Conservation (phyloP, 2,888 invertebrate species). For the Allygus modestus region DNA sequence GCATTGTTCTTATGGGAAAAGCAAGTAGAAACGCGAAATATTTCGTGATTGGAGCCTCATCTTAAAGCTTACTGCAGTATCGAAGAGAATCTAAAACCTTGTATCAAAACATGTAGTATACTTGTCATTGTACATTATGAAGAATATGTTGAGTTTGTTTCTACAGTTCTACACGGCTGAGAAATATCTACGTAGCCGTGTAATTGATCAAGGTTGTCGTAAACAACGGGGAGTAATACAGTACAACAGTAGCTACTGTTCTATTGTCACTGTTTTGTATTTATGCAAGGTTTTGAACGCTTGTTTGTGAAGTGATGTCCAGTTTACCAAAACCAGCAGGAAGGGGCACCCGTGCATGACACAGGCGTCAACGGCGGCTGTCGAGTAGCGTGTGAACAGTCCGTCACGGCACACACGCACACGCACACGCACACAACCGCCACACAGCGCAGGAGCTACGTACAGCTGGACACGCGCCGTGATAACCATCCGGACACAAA, state of each 20-base stretch:
- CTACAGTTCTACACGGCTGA: too few species aligned
- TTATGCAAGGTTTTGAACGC: background rate
- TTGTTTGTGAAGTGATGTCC: slow-evolving; percentile 9
- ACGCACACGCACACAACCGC: background rate
- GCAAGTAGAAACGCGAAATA: too few species aligned
- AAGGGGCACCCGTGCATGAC: slow-evolving; percentile 42
- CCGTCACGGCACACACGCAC: slow-evolving; percentile 26
- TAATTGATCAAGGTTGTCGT: too few species aligned
- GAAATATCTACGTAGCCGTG: too few species aligned
- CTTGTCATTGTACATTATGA: too few species aligned
- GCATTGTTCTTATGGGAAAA: too few species aligned
- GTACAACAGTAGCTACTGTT: background rate
- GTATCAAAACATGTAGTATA: too few species aligned
- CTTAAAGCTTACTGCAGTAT: too few species aligned
- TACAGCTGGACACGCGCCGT: slow-evolving; percentile 19
- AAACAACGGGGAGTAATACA: too few species aligned
- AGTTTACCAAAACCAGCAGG: slow-evolving; percentile 42
- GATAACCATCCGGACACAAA: slow-evolving; percentile 40
- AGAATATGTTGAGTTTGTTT: too few species aligned
- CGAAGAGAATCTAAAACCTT: too few species aligned
- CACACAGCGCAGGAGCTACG: background rate
- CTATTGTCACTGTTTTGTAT: slow-evolving; percentile 15
- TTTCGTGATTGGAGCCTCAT: too few species aligned
- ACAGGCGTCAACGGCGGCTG: slow-evolving; percentile 38
- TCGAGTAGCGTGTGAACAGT: slow-evolving; percentile 25